Evolutionary conservation across 2,888 invertebrate genomes (phyloP).

Genomic region (Nomada fabriciana): DNA sequence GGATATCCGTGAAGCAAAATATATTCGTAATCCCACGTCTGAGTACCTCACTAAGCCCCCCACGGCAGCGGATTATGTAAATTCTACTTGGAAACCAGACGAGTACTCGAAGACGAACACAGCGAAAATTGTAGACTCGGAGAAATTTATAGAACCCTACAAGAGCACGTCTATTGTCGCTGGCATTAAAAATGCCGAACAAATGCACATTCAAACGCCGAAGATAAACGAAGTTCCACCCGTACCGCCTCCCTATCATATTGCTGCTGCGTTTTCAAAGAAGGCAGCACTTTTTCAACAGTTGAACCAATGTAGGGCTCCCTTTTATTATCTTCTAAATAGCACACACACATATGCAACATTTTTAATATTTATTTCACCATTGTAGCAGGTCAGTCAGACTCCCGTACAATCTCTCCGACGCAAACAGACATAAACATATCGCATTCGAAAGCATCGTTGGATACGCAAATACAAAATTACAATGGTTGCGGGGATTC

Average conservation of each 20-base stretch:
- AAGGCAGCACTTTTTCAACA: slow-evolving; percentile 86
- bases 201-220: slow-evolving; percentile 57
- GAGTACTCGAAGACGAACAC: slow-evolving; percentile 81
- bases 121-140: slow-evolving; percentile 81
- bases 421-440: slow-evolving; percentile 45
- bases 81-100: slow-evolving; percentile 82
- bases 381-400: slow-evolving; percentile 48
- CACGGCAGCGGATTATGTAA: slow-evolving; percentile 81
- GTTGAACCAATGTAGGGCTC: slow-evolving; percentile 73
- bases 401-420: slow-evolving; percentile 48
- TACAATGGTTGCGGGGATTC: slow-evolving; percentile 47
- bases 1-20: slow-evolving; percentile 83
- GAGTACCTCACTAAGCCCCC: slow-evolving; percentile 79
- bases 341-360: not conserved
- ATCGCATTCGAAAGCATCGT: slow-evolving; percentile 50
- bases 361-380: not conserved
- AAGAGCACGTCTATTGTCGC: slow-evolving; percentile 66
- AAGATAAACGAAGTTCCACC: slow-evolving; percentile 77
- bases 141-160: slow-evolving; percentile 79
- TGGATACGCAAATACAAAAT: slow-evolving; percentile 56
- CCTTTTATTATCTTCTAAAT: not conserved
- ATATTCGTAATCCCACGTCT: slow-evolving; percentile 81
- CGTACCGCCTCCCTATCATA: slow-evolving; percentile 92
- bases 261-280: slow-evolving; percentile 93
- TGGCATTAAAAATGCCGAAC: slow-evolving; percentile 72